Evolutionary conservation across 1,140 invertebrate species (phyloP).

Genomic region (Liolophura sinensis): DNA sequence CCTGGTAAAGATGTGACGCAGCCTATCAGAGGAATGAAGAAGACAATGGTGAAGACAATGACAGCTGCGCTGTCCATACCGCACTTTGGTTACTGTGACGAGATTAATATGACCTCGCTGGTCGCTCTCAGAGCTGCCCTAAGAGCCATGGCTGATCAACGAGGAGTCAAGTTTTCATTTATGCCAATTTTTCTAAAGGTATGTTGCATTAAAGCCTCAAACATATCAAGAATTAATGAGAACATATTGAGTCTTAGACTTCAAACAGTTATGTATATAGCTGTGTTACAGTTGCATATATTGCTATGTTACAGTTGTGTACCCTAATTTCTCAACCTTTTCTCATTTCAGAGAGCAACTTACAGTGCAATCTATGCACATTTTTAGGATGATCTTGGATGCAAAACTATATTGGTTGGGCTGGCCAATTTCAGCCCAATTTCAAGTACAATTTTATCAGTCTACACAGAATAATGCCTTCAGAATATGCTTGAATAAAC

Average conservation of each 20-base stretch:
- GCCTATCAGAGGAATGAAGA: slow-evolving; percentile 74
- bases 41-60: slow-evolving; percentile 97
- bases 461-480: no score
- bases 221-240: neutral
- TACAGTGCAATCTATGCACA: no score
- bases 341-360: no score
- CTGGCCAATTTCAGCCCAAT: no score
- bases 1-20: slow-evolving; percentile 45
- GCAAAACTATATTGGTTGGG: no score
- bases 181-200: slow-evolving; percentile 97
- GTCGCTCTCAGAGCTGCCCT: slow-evolving; percentile 70
- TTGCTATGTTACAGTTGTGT: no score
- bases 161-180: slow-evolving; percentile 81
- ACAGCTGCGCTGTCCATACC: slow-evolving; percentile 75
- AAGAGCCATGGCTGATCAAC: slow-evolving; percentile 68
- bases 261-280: neutral
- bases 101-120: slow-evolving; percentile 75
- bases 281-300: no score
- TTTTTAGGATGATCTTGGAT: no score
- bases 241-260: neutral
- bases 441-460: no score
- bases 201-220: slow-evolving; percentile 1
- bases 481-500: no score
- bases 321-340: no score
- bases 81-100: slow-evolving; percentile 65